These are phyloP conservation scores for Synergus gifuensis DNA, from an alignment of 2,888 invertebrate genomes.

Conservation along the genomic window DNA sequence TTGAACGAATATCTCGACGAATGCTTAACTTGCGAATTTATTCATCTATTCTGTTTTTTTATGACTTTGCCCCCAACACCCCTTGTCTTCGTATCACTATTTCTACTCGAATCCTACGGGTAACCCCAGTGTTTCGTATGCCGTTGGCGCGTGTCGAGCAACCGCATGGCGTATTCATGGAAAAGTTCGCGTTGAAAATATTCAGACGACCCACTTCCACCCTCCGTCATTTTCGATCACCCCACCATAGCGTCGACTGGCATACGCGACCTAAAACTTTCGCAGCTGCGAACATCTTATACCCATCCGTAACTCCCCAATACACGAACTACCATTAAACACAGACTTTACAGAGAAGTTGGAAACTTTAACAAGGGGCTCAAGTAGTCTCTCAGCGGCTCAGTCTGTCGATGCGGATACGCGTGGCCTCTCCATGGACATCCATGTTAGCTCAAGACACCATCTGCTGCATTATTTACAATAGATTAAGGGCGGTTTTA, in stretches of 20 bases:
- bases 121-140: slow-evolving; percentile 60
- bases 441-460: neutral
- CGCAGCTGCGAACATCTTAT: slow-evolving; percentile 57
- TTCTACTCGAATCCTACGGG: slow-evolving; percentile 38
- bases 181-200: slow-evolving; percentile 65
- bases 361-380: slow-evolving; percentile 63
- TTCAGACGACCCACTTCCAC: slow-evolving; percentile 61
- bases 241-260: neutral
- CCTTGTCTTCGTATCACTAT: slow-evolving; percentile 21
- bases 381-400: slow-evolving; percentile 52
- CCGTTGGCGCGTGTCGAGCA: slow-evolving; percentile 49
- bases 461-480: slow-evolving; percentile 8
- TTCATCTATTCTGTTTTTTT: slow-evolving; percentile 50
- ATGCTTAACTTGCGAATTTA: slow-evolving; percentile 57
- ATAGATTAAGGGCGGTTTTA: neutral
- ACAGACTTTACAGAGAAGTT: slow-evolving; percentile 58
- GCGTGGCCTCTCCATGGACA: neutral
- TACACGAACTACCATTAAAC: slow-evolving; percentile 63
- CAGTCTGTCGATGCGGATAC: neutral
- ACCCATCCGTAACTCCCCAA: slow-evolving; percentile 63
- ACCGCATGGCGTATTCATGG: slow-evolving; percentile 65
- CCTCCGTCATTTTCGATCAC: slow-evolving; percentile 6
- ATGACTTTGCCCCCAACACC: neutral
- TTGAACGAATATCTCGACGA: slow-evolving; percentile 44
- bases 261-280: slow-evolving; percentile 61